Base-by-base conservation (phyloP, 2,888 invertebrate genomes). In the Aleiodes testaceus region DNA sequence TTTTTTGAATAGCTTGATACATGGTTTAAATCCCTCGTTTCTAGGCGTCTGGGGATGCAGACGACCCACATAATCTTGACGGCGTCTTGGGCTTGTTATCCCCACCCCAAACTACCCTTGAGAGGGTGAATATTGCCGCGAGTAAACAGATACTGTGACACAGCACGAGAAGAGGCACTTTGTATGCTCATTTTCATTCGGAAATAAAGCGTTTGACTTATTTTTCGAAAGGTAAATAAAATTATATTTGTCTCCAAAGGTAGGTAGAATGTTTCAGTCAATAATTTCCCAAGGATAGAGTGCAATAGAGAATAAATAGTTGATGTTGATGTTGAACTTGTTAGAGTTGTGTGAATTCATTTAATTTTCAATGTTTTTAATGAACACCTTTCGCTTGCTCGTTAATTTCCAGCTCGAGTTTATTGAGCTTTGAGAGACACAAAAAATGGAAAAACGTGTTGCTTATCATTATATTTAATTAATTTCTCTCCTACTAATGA, bases 351-450 rank as follows among this genome's bases (percentile, higher is more conserved):
- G n/a, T n/a, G 26, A 30, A 36, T 55, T 36, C 14, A 14, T 14
- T 26, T 2, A 26, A 63, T 71, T 80, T 75, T 69, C 66, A 53
- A 63, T 50, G 74, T 55, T 72, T 75, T 79, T 80, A 79, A 79
- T 78, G 55, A 55, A 76, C 72, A 59, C 69, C 64, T 72, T 65
- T 70, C 70, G 64, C 11, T 52, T 67, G 72, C 73, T 79, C 75
- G 79, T 80, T 80, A 79, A 78, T 75, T 72, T 74, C 73, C 77
- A 76, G 77, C 79, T 77, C 79, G 76, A 73, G 66, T 68, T 67
- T 55, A 55, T 55, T 55, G 26, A 36, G 14, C 14, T 36, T 55
- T 36, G 18, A 22, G 7, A 26, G 11, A 0, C 26, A n/a, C 4
- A 26, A 53, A 53, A 53, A 26, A 26, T 22, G 22, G 30, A 36